These are phyloP conservation scores for Drosophila dunni DNA, from an alignment of 1,140 invertebrate genomes.

Conservation along the genomic window DNA sequence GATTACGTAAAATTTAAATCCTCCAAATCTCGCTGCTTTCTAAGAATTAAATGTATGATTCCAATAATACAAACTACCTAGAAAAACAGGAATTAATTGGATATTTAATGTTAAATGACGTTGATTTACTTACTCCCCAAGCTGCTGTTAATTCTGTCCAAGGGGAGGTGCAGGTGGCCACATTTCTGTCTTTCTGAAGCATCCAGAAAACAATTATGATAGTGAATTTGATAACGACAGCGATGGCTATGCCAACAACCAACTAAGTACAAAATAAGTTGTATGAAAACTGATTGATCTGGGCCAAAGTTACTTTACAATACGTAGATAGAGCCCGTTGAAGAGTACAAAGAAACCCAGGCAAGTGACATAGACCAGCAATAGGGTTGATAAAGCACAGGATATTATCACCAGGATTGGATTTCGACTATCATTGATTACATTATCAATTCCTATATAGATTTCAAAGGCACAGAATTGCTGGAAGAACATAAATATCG, in stretches of 20 bases:
- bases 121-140: slow-evolving; percentile 1
- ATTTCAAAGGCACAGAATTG: slow-evolving; percentile 14
- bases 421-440: background rate
- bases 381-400: background rate
- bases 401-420: slow-evolving; percentile 1
- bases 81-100: background rate
- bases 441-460: slow-evolving; percentile 12
- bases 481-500: background rate
- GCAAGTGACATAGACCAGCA: background rate
- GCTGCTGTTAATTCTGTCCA: background rate
- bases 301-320: background rate
- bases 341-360: background rate
- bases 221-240: background rate
- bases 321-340: background rate
- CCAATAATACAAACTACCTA: background rate
- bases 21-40: background rate
- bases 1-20: background rate
- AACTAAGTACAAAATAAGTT: background rate
- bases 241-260: background rate
- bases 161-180: background rate
- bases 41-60: background rate
- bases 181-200: background rate
- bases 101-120: background rate
- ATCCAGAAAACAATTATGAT: background rate
- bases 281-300: no score